Conservation (phyloP, 2,113 vertebrate genomes). For the Aegithalos caudatus region DNA sequence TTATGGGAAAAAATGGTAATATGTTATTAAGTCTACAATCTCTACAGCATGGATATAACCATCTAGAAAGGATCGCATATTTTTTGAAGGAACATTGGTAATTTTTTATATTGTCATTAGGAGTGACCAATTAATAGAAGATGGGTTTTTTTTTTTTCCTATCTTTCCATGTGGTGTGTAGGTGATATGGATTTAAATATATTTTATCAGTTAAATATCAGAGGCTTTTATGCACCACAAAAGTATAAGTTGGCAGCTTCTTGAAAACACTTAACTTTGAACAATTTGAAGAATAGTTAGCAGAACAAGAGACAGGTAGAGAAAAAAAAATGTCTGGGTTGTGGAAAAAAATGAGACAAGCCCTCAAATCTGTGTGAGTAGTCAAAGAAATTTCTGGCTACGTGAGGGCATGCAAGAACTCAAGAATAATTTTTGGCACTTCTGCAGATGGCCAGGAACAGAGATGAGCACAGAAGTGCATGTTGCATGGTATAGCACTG, state of each 20-base stretch:
- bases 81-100: neutral
- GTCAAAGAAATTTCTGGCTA: neutral
- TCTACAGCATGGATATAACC: neutral
- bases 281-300: neutral
- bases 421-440: neutral
- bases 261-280: neutral
- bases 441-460: neutral
- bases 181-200: neutral
- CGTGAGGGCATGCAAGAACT: neutral
- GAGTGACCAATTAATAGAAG: neutral
- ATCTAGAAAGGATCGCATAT: neutral
- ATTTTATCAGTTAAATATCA: neutral
- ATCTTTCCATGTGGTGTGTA: neutral
- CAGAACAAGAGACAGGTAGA: neutral
- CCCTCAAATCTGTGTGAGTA: neutral
- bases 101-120: neutral
- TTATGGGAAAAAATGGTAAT: neutral
- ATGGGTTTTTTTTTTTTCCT: rapidly evolving
- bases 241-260: neutral
- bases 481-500: neutral
- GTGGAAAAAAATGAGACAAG: neutral
- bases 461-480: neutral
- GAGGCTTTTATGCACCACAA: neutral
- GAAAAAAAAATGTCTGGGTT: rapidly evolving
- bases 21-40: neutral